A percentile compares a stretch with the other conserved stretches of the same genome.
These are phyloP conservation scores for Brachycybe producta DNA, from an alignment of 2,888 invertebrate species.

Conservation along the genomic window DNA sequence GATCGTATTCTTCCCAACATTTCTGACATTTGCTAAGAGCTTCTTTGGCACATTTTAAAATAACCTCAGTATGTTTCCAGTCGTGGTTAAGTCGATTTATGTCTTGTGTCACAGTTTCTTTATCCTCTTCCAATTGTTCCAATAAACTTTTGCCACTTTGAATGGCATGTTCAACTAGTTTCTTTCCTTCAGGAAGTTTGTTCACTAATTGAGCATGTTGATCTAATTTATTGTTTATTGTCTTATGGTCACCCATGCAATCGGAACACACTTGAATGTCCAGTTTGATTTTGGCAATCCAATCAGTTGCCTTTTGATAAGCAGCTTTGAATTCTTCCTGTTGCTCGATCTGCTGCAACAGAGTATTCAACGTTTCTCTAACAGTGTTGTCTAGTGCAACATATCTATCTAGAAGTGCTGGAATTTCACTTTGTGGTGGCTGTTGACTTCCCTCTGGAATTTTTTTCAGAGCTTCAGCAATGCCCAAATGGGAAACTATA, in stretches of 20 bases:
- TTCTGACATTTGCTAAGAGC: slow-evolving; percentile 59
- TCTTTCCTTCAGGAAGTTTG: slow-evolving; percentile 56
- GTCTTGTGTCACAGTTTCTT: slow-evolving; percentile 66
- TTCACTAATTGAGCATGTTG: slow-evolving; percentile 55
- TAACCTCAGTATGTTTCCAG: slow-evolving; percentile 65
- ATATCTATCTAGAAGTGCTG: slow-evolving; percentile 9
- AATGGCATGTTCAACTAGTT: slow-evolving; percentile 56
- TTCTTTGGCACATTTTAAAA: slow-evolving; percentile 62
- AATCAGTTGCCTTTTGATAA: slow-evolving; percentile 68
- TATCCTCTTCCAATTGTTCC: slow-evolving; percentile 16
- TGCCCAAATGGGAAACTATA: slow-evolving; percentile 61
- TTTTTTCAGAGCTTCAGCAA: slow-evolving; percentile 59
- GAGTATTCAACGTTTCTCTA: slow-evolving; percentile 22
- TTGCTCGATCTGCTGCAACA: slow-evolving; percentile 69
- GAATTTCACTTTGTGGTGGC: neutral
- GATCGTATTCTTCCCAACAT: slow-evolving; percentile 67
- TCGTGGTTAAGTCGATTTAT: slow-evolving; percentile 64
- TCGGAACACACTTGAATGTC: slow-evolving; percentile 73
- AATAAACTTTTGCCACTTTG: slow-evolving; percentile 56
- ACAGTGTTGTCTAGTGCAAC: slow-evolving; percentile 11
- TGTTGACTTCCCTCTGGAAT: slow-evolving; percentile 54
- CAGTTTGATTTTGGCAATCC: slow-evolving; percentile 65
- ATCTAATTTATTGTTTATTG: slow-evolving; percentile 53
- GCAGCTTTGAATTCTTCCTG: slow-evolving; percentile 78
- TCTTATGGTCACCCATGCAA: slow-evolving; percentile 70